Evolutionary conservation across 2,888 invertebrate genomes (phyloP), one percentile per base, ranked within the genome.

Genomic region (Idaea biselata): DNA sequence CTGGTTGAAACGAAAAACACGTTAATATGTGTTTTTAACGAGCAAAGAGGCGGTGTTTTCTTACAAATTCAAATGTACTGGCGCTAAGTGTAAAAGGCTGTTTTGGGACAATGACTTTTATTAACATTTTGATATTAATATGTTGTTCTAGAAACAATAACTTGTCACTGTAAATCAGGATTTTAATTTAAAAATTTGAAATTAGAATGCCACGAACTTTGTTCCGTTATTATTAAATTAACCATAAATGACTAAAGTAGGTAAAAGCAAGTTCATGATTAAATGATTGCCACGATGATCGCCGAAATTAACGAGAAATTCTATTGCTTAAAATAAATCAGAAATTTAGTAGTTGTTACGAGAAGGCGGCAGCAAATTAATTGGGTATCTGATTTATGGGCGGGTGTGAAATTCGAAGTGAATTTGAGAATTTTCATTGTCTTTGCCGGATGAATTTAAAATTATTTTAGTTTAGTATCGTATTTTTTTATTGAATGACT

Each of bases 1-100:
- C 77, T 78, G 84, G 74, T 80, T 75, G 74, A 76, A 86, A 81
- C 76, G 79, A 82, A 82, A 79, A 79, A 82, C 78, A 79, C 72
- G 79, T 81, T 84, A 82, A 76, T 64, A 72, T 67, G 60, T 67
- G 65, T 69, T 75, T 72, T 76, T 76, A 76, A 76, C 73, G 76
- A 71, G 76, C 72, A 68, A 74, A 75, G 74, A 78, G 68, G 73
- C 53, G 63, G 59, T 63, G 53, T 67, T 62, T 69, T 67, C 60
- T 66, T 64, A 59, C 16, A 53, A 62, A 64, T 58, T 64, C 63
- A 69, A 57, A 55, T 25, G 60, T 60, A 64, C 54, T 25, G 63
- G 63, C 60, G 59, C 60, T 62, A 61, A 64, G 61, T 44, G 25
- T 60, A 60, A 60, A 61, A 60, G 55, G 18, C 18, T 18, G 3